These are phyloP conservation scores for Phenganax marumi DNA, from an alignment of 92 coral and sea anemone species.

Conservation along the genomic window DNA sequence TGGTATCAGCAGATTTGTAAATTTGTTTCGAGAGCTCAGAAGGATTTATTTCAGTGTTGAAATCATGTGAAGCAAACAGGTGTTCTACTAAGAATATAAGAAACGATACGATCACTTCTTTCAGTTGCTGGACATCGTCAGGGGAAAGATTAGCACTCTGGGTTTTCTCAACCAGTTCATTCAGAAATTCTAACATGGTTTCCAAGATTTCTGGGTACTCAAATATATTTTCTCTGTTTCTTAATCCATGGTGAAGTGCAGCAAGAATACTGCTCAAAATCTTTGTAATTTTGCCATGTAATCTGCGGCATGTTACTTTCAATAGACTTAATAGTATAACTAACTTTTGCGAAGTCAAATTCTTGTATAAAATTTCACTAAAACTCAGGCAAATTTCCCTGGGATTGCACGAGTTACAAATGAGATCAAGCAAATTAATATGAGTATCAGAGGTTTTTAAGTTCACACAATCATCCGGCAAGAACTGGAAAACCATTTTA, in stretches of 20 bases:
- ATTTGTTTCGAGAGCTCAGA: not conserved
- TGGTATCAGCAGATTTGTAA: slow-evolving; percentile 1
- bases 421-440: not conserved
- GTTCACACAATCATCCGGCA: slow-evolving; percentile 13
- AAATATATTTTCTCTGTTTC: not conserved
- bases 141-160: not conserved
- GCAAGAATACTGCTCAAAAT: slow-evolving; percentile 18
- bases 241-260: not conserved
- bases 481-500: slow-evolving; percentile 29
- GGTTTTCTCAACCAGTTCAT: slow-evolving; percentile 1
- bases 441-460: not conserved
- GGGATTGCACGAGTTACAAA: slow-evolving; percentile 25
- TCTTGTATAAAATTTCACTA: not conserved
- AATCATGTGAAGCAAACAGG: not conserved
- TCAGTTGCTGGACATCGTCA: not conserved
- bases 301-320: not conserved
- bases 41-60: not conserved
- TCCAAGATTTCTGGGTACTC: slow-evolving; percentile 31
- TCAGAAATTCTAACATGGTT: slow-evolving; percentile 23
- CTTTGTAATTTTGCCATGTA: slow-evolving; percentile 17
- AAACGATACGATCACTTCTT: slow-evolving; percentile 20
- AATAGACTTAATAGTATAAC: slow-evolving; percentile 9
- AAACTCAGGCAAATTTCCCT: slow-evolving; percentile 34
- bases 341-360: slow-evolving; percentile 6
- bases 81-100: slow-evolving; percentile 3